Percentiles rank a stretch among this genome's conserved stretches.
Conservation (phyloP, 2,113 vertebrate species). For the Atlantisia rogersi region DNA sequence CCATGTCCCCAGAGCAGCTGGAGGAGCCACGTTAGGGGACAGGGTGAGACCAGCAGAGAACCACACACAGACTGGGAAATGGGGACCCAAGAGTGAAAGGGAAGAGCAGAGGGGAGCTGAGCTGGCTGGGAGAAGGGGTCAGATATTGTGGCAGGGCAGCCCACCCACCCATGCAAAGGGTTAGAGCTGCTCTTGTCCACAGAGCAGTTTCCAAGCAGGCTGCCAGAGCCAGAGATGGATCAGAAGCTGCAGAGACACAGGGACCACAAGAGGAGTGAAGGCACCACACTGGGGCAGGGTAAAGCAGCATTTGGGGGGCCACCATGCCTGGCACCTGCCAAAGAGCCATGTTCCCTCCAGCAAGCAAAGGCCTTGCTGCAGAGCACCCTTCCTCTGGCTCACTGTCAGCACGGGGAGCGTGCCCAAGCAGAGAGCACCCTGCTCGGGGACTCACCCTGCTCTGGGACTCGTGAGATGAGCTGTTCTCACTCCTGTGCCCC, state of each 20-base stretch:
- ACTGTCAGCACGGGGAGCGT: accelerated
- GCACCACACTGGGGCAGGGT: background rate
- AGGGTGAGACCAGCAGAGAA: background rate
- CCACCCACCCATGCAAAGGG: too few relatives aligned
- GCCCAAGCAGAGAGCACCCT: background rate
- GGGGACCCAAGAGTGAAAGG: accelerated
- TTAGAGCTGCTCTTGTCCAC: background rate
- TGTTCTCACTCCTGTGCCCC: background rate
- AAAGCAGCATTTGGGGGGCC: background rate
- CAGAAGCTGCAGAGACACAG: background rate
- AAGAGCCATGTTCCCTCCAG: background rate
- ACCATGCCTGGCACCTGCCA: background rate
- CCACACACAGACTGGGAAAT: background rate
- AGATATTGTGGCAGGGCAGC: background rate
- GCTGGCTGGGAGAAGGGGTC: background rate
- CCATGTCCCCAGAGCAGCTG: accelerated
- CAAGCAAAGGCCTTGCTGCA: background rate
- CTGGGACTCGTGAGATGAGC: background rate
- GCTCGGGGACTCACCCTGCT: background rate
- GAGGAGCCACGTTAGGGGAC: background rate
- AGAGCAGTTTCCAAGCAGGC: background rate
- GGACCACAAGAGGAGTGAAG: too few relatives aligned
- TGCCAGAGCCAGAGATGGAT: background rate
- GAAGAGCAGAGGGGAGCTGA: background rate
- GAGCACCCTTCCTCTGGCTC: background rate